phyloP scores from a whole-genome alignment of 2,113 vertebrate genomes.

The Chaenogobius annularis region DNA sequence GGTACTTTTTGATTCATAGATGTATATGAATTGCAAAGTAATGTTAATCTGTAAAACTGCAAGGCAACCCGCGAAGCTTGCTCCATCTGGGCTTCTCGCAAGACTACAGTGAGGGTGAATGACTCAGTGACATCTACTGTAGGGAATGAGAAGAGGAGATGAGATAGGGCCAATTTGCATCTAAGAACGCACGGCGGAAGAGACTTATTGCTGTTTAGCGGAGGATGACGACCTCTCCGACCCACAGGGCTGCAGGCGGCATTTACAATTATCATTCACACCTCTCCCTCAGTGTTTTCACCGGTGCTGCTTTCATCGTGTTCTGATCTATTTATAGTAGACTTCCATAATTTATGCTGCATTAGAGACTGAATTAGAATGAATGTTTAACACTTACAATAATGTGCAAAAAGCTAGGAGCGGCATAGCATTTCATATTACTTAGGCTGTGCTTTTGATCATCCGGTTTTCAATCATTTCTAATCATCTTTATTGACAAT shows the following conservation, averaged over 20 bases:
- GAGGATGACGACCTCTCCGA: conserved; percentile 2
- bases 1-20: too few relatives aligned
- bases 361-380: not conserved
- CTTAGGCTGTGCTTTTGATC: too few relatives aligned
- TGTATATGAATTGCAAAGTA: conserved; percentile 6
- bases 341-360: not conserved
- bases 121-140: conserved; percentile 20
- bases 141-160: conserved; percentile 4
- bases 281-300: conserved; percentile 1
- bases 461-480: too few relatives aligned
- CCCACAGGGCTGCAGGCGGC: not conserved
- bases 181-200: conserved; percentile 1
- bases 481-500: too few relatives aligned
- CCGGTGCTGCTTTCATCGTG: not conserved
- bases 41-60: not conserved
- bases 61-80: not conserved
- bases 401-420: not conserved
- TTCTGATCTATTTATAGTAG: not conserved
- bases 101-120: not conserved
- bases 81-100: conserved; percentile 24
- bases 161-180: conserved; percentile 12
- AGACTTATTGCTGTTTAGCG: conserved; percentile 11
- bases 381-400: not conserved
- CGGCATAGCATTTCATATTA: not conserved
- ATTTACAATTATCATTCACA: not conserved